Evolutionary conservation across 2,888 invertebrate species (phyloP).

Genomic region (Ennomos quercinarius): DNA sequence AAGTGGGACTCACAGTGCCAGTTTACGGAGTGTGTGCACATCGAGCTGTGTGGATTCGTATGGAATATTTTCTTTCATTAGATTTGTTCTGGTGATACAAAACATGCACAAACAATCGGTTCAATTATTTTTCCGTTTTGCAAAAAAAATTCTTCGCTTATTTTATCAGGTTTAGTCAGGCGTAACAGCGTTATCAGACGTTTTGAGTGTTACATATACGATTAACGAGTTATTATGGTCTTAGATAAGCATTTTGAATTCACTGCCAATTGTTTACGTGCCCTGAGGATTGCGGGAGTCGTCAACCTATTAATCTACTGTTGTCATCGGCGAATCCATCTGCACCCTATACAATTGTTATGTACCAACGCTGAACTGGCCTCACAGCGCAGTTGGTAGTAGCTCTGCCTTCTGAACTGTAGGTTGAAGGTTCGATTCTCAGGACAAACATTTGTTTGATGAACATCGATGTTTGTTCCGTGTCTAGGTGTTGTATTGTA

Average conservation of each 20-base stretch:
- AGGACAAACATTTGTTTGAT: too few relatives aligned
- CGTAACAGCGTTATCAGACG: conserved; percentile 25
- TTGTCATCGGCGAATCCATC: too few relatives aligned
- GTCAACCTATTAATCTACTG: conserved; percentile 4
- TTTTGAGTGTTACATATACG: conserved; percentile 32
- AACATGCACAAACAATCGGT: conserved; percentile 25
- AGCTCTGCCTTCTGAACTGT: too few relatives aligned
- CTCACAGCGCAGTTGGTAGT: too few relatives aligned
- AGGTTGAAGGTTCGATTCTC: too few relatives aligned
- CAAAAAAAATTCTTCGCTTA: conserved; percentile 5
- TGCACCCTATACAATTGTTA: too few relatives aligned
- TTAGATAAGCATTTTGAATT: conserved; percentile 25
- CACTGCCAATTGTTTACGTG: conserved; percentile 22
- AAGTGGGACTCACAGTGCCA: conserved; percentile 22
- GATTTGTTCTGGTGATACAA: conserved; percentile 64
- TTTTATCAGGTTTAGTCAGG: conserved; percentile 31
- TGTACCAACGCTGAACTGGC: too few relatives aligned
- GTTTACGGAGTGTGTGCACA: conserved; percentile 27
- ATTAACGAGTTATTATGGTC: conserved; percentile 29
- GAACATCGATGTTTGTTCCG: too few relatives aligned
- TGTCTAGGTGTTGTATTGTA: too few relatives aligned
- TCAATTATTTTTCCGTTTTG: conserved; percentile 17
- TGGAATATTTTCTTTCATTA: conserved; percentile 44
- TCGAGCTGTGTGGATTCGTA: conserved; percentile 34
- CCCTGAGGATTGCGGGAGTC: neutral